phyloP scores from a whole-genome alignment of 2,113 vertebrate genomes.

The Rhinichthys klamathensis region DNA sequence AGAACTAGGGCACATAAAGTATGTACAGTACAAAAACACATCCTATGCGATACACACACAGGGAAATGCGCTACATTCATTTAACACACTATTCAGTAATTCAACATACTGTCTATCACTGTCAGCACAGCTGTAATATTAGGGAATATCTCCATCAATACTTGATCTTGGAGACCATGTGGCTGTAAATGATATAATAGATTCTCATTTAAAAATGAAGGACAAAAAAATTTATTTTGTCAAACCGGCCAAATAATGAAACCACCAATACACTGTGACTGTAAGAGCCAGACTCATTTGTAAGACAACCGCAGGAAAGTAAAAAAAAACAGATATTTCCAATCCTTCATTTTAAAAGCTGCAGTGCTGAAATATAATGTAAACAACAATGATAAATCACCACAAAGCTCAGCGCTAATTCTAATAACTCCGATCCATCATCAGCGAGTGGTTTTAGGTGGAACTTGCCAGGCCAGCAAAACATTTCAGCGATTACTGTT shows the following conservation, averaged over 20 bases:
- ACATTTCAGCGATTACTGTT: slow-evolving; percentile 53
- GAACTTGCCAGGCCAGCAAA: slow-evolving; percentile 48
- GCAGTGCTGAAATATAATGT: slow-evolving; percentile 21
- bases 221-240: neutral
- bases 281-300: neutral
- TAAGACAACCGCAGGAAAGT: neutral
- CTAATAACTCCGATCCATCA: slow-evolving; percentile 8
- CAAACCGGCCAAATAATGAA: neutral
- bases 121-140: neutral
- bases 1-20: slow-evolving; percentile 48
- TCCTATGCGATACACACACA: neutral
- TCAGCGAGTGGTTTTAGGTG: slow-evolving; percentile 17
- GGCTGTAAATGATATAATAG: no score
- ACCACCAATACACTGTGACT: no score
- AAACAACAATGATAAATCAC: slow-evolving; percentile 34
- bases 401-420: neutral
- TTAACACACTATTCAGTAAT: neutral
- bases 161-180: no score
- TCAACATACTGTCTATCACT: neutral
- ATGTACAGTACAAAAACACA: slow-evolving; percentile 1
- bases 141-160: no score
- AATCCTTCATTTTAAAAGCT: neutral
- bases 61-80: slow-evolving; percentile 14
- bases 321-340: neutral
- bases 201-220: neutral